These are phyloP conservation scores for Bombus haemorrhoidalis DNA, from an alignment of 1,140 invertebrate species.

Conservation along the genomic window DNA sequence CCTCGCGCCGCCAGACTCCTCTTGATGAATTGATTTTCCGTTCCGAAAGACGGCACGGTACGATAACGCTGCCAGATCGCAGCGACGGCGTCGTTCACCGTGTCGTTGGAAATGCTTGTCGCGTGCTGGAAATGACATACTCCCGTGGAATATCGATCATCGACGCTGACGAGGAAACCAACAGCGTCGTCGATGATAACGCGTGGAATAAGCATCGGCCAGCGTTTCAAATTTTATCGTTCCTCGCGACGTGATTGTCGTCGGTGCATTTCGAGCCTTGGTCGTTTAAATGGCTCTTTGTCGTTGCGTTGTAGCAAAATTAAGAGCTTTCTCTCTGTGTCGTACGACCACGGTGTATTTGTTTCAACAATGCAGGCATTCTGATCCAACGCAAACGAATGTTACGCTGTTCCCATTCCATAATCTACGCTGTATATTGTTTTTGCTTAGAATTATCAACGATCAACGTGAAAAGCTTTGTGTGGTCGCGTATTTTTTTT, in stretches of 20 bases:
- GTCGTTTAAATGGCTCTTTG: neutral
- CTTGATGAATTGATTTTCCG: constrained; percentile 34
- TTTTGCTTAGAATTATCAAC: no score
- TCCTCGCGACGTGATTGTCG: neutral
- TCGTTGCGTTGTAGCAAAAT: no score
- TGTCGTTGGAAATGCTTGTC: neutral
- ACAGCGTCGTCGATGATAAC: neutral
- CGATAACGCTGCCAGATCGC: constrained; percentile 23
- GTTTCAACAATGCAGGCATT: no score
- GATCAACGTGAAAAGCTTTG: no score
- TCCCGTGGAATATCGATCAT: neutral
- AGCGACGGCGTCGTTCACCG: neutral
- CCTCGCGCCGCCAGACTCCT: neutral
- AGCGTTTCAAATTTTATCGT: neutral
- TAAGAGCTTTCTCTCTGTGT: no score
- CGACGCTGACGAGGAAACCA: neutral
- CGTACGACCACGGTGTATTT: no score
- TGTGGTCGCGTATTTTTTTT: no score
- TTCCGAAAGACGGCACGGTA: neutral
- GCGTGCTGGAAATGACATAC: neutral
- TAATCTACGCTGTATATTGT: no score
- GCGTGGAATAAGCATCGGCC: neutral
- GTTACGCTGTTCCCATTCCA: no score
- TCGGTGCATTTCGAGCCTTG: neutral
- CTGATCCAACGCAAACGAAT: no score